These are phyloP conservation scores for Aurelia aurita complex sp. Pacific DNA, from an alignment of 30 jellyfish, hydroid and myxozoan species.

Conservation along the genomic window DNA sequence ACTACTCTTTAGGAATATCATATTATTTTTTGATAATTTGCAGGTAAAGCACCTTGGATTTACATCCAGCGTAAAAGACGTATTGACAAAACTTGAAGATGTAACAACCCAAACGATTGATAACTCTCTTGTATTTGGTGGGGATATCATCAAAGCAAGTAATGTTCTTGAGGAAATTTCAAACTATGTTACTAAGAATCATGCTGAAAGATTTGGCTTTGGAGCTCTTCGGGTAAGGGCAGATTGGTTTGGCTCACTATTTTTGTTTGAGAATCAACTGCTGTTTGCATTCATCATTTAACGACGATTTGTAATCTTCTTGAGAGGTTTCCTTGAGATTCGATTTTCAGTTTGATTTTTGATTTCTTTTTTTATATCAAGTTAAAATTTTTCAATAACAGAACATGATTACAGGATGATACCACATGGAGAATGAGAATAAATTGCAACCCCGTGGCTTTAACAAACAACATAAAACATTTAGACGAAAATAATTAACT, in stretches of 20 bases:
- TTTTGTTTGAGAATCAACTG: not conserved
- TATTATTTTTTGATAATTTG: no score
- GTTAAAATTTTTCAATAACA: no score
- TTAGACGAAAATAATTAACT: no score
- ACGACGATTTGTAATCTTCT: no score
- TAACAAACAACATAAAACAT: no score
- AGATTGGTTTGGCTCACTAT: not conserved
- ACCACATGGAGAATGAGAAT: no score
- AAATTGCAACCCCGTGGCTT: no score
- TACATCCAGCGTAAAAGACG: constrained; percentile 69
- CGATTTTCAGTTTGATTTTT: no score
- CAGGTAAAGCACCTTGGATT: constrained; percentile 86
- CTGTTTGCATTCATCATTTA: not conserved
- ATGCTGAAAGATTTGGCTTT: constrained; percentile 70
- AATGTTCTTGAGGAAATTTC: constrained; percentile 54
- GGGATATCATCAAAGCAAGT: constrained; percentile 80
- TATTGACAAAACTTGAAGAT: constrained; percentile 74
- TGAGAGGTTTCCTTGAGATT: no score
- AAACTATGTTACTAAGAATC: constrained; percentile 43
- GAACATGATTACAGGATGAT: no score
- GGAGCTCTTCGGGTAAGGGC: constrained; percentile 72
- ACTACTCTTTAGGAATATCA: no score
- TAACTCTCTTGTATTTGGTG: constrained; percentile 93
- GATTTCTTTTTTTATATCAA: no score
- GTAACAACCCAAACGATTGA: constrained; percentile 93